phyloP scores from a whole-genome alignment of 1,140 invertebrate genomes.

The Drosophila pectinifera region DNA sequence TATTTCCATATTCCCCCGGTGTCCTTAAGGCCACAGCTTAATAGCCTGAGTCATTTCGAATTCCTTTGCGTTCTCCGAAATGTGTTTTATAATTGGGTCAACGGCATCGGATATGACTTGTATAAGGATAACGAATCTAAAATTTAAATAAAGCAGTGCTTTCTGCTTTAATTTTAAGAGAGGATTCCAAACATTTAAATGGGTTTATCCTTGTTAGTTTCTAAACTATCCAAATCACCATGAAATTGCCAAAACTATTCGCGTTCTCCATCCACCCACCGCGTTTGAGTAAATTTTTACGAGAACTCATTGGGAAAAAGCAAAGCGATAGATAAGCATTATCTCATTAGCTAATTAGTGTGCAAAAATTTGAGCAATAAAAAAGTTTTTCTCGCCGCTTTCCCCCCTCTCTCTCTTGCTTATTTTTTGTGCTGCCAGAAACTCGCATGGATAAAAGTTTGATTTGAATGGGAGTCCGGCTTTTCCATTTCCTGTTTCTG shows the following conservation, averaged over 20 bases:
- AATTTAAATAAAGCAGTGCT: neutral
- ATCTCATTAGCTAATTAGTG: conserved; percentile 83
- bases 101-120: conserved; percentile 1
- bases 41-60: conserved; percentile 63
- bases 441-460: conserved; percentile 48
- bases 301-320: conserved; percentile 44
- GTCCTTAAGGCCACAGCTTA: conserved; percentile 48
- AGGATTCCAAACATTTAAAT: neutral
- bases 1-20: conserved; percentile 33
- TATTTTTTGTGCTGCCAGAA: conserved; percentile 28
- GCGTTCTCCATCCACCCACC: conserved; percentile 4
- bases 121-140: neutral
- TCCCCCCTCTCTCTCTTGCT: neutral
- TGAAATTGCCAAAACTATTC: conserved; percentile 39
- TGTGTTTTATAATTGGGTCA: conserved; percentile 24
- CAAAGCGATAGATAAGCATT: conserved; percentile 74
- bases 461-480: conserved; percentile 43
- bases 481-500: conserved; percentile 18
- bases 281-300: conserved; percentile 39
- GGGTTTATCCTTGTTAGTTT: neutral
- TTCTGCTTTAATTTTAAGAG: neutral
- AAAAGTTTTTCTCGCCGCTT: conserved; percentile 61
- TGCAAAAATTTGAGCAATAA: conserved; percentile 77
- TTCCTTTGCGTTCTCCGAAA: conserved; percentile 39
- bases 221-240: neutral